These are phyloP conservation scores for Motacilla tschutschensis DNA, from an alignment of 2,113 vertebrate species.

Conservation along the genomic window DNA sequence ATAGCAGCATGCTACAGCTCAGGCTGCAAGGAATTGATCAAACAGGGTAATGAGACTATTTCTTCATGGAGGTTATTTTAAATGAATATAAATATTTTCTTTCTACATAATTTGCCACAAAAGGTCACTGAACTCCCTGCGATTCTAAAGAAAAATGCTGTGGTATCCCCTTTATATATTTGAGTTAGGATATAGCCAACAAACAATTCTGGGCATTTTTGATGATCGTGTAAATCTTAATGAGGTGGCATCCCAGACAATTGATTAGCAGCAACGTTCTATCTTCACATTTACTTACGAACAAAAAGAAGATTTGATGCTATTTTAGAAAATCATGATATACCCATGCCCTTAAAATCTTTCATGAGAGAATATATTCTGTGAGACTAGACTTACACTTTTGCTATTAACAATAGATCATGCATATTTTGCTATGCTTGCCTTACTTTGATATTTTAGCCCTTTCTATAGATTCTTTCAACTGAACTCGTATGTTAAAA, in stretches of 20 bases:
- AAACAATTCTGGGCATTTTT: constrained; percentile 75
- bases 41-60: constrained; percentile 88
- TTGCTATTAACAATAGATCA: constrained; percentile 6
- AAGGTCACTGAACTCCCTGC: constrained; percentile 83
- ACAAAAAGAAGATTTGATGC: constrained; percentile 65
- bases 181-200: constrained; percentile 72
- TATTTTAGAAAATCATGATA: constrained; percentile 59
- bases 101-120: constrained; percentile 88
- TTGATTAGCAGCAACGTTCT: constrained; percentile 67
- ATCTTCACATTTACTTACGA: constrained; percentile 59
- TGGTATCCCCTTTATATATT: constrained; percentile 76
- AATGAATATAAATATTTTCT: constrained; percentile 91
- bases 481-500: not conserved
- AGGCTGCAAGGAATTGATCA: constrained; percentile 85
- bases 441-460: constrained; percentile 64
- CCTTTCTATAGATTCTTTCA: constrained; percentile 53
- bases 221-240: constrained; percentile 76
- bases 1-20: constrained; percentile 79
- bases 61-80: constrained; percentile 86
- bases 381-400: not conserved
- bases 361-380: constrained; percentile 45
- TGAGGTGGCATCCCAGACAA: constrained; percentile 72
- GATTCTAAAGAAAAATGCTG: constrained; percentile 83
- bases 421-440: constrained; percentile 54
- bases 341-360: constrained; percentile 65